Base-by-base conservation (phyloP, 2,888 invertebrate species). In the Nesidiocoris tenuis region DNA sequence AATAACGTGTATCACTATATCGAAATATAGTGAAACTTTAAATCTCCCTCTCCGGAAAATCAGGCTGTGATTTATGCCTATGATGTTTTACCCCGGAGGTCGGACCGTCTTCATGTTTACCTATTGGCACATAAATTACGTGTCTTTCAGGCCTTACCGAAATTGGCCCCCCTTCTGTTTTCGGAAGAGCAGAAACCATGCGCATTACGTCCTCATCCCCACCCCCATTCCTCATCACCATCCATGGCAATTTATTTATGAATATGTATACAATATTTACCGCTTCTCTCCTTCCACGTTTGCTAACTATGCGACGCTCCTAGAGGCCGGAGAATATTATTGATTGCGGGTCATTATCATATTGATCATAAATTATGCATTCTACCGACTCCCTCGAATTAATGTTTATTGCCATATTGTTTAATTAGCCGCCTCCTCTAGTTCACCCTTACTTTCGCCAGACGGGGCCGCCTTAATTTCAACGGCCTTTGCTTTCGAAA, bases 361-460 rank as follows among this genome's bases (percentile, higher is more conserved):
- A 79, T 75, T 76, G 64, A 78, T 75, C 76, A 79, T 77, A 74
- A 75, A 79, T 75, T 75, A 77, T 77, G 76, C 78, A 78, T 56
- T 61, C 72, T 21, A 23, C 59, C 56, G 66, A 23, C 23, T 17
- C 63, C 16, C 70, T 64, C 70, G 76, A 76, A 78, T 78, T 79
- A 76, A 76, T 75, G 79, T 77, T 77, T 78, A 78, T 76, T 63
- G 76, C 75, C 76, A 76, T 78, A 78, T 78, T 78, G 78, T 78
- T 78, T 76, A 78, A 78, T 78, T 78, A 76, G 76, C 5, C 7
- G 22, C 7, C 19, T n/a, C 7, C n/a, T 59, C 59, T 39, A 39
- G 39, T 39, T 12, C 39, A n/a, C 39, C 39, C 12, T 39, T 12
- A 12, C 39, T 12, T 39, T 39, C 12, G 39, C 39, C 3, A 12